phyloP scores from a whole-genome alignment of 1,140 invertebrate species.

The Rhyacophila brunnea region DNA sequence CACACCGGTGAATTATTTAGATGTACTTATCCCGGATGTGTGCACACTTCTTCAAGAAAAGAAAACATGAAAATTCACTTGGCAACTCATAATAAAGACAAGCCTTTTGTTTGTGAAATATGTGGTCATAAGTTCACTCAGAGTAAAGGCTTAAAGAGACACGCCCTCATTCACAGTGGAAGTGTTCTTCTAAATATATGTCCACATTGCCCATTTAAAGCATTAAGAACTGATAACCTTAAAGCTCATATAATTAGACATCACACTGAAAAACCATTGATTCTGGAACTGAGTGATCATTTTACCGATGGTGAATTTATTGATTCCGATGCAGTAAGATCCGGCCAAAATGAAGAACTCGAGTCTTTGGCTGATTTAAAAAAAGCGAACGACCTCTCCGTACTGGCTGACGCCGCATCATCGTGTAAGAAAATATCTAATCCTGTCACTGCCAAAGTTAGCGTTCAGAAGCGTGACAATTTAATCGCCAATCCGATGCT shows the following conservation, averaged over 20 bases:
- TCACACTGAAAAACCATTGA: constrained; percentile 45
- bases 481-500: constrained; percentile 18
- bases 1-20: constrained; percentile 58
- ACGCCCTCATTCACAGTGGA: constrained; percentile 48
- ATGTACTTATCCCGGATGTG: constrained; percentile 53
- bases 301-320: constrained; percentile 7
- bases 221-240: constrained; percentile 57
- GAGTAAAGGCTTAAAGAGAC: constrained; percentile 52
- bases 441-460: neutral
- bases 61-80: constrained; percentile 55
- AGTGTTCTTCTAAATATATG: constrained; percentile 41
- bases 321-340: constrained; percentile 8
- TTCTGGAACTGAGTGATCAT: constrained; percentile 41
- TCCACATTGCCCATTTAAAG: constrained; percentile 52
- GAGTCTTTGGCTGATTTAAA: neutral
- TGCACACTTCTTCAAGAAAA: constrained; percentile 51
- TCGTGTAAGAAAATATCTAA: constrained; percentile 27
- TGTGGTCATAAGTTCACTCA: constrained; percentile 54
- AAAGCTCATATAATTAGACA: constrained; percentile 53
- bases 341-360: neutral
- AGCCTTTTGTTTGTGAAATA: constrained; percentile 53
- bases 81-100: constrained; percentile 58
- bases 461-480: constrained; percentile 7
- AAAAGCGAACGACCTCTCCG: constrained; percentile 28
- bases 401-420: constrained; percentile 33